Base-by-base conservation (phyloP, 2,113 vertebrate species). In the Aldabrachelys gigantea region DNA sequence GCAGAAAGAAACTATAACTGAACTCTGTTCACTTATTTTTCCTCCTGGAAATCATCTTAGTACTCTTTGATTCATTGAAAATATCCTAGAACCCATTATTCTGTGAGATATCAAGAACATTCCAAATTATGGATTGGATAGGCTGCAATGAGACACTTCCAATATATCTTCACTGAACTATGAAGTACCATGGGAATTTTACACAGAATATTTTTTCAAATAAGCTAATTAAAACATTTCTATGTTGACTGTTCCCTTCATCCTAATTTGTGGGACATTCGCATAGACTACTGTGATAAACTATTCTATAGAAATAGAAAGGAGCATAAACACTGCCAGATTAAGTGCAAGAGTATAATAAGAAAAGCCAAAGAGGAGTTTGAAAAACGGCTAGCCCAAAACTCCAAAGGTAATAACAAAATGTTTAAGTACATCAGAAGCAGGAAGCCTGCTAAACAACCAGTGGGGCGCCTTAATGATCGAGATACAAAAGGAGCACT, bases 41-140 rank as follows among this genome's bases (percentile, higher is more conserved):
- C 4, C 80, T 92, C 79, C 27, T 41, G 80, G 87, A 95, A 96
- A 97, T 96, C 94, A 91, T 95, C 95, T 96, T 96, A 95, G 87
- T n/a, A 12, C 53, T 95, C 89, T 85, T 85, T 96, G 96, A 97
- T 96, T 95, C 94, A 95, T 96, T 96, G 92, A 97, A 96, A 94
- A 90, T 92, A 93, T 87, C 95, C 96, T 92, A 93, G 89, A 96
- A 96, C 27, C 82, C 76, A 10, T 95, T 94, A 88, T 87, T 94
- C 62, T n/a, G 53, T 94, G 96, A 89, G 96, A 89, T 87, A 95
- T 97, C 44, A 94, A 91, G 89, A 95, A 82, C 92, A 95, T 89
- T 89, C 95, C 78, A 94, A 93, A 84, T 87, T 88, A 38, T 5
- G 59, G 81, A 95, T 91, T 90, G 97, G 94, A 91, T 85, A 95